A percentile compares a stretch with the other conserved stretches of the same genome.
Evolutionary conservation across 2,797 vertebrate genomes (phyloP).

Genomic region (Pseudotriccus pelzelni): DNA sequence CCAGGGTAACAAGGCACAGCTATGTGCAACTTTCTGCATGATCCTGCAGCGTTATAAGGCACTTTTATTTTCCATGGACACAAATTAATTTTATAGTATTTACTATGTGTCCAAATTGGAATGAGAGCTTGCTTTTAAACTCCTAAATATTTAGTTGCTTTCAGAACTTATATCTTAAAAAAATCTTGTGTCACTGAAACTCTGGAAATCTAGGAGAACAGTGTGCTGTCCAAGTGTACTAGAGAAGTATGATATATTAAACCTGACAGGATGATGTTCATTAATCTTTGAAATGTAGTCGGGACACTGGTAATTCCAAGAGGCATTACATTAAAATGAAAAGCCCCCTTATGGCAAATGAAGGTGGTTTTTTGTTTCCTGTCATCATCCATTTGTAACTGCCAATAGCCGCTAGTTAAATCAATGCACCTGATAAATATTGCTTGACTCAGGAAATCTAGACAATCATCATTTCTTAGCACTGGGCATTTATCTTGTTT

Average conservation of each 20-base stretch:
- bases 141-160: not conserved
- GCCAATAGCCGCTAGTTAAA: conserved; percentile 73
- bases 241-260: conserved; percentile 31
- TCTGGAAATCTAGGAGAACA: not conserved
- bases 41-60: not conserved
- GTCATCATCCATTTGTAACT: conserved; percentile 77
- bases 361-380: conserved; percentile 71
- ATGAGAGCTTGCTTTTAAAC: not conserved
- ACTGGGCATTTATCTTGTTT: conserved; percentile 64
- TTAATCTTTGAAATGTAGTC: conserved; percentile 70
- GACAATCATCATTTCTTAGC: conserved; percentile 64
- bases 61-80: not conserved
- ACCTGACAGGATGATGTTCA: conserved; percentile 61
- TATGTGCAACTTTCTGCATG: not conserved
- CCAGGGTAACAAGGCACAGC: not conserved
- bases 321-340: conserved; percentile 72
- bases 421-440: conserved; percentile 76
- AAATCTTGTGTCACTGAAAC: not conserved
- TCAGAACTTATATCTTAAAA: not conserved
- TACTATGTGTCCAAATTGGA: not conserved
- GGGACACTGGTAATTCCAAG: conserved; percentile 67
- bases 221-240: not conserved
- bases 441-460: conserved; percentile 57
- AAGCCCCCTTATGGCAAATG: conserved; percentile 65
- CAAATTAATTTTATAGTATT: not conserved